These are phyloP conservation scores for Cyrtorhinus lividipennis DNA, from an alignment of 1,140 invertebrate species.

Conservation along the genomic window DNA sequence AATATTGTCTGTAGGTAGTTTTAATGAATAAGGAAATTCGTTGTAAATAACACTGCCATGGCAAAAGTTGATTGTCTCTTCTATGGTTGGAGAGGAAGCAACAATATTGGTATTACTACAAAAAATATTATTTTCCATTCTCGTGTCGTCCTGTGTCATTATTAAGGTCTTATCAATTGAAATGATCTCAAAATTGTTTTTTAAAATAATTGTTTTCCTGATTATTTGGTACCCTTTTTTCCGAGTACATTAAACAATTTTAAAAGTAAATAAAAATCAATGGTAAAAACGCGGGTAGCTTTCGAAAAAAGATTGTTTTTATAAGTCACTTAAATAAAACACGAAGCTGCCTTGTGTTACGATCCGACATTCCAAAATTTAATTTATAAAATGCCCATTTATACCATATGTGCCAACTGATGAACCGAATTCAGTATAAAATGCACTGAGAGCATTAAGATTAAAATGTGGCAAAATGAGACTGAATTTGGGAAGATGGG, in stretches of 20 bases:
- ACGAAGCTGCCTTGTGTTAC: background rate
- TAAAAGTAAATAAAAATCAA: background rate
- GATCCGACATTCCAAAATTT: background rate
- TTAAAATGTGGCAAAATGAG: background rate
- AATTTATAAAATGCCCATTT: background rate
- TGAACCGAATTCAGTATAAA: background rate
- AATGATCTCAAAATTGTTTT: background rate
- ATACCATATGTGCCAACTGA: constrained; percentile 5
- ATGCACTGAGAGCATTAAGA: constrained; percentile 1
- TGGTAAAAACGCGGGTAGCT: background rate
- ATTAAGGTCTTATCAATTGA: background rate
- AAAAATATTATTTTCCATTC: too few relatives aligned
- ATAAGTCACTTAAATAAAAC: too few relatives aligned
- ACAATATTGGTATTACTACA: too few relatives aligned
- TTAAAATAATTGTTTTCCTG: too few relatives aligned
- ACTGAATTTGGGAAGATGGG: background rate
- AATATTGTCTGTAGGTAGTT: background rate
- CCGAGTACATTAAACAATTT: too few relatives aligned
- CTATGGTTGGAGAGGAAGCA: too few relatives aligned
- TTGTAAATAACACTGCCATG: constrained; percentile 6
- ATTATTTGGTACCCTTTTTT: too few relatives aligned
- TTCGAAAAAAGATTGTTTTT: background rate
- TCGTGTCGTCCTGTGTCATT: background rate
- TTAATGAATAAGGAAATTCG: background rate
- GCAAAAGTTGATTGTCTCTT: background rate